Percentiles rank a stretch among this genome's conserved stretches.
Conservation (phyloP, 2,888 invertebrate species). For the Eilema griseolum region DNA sequence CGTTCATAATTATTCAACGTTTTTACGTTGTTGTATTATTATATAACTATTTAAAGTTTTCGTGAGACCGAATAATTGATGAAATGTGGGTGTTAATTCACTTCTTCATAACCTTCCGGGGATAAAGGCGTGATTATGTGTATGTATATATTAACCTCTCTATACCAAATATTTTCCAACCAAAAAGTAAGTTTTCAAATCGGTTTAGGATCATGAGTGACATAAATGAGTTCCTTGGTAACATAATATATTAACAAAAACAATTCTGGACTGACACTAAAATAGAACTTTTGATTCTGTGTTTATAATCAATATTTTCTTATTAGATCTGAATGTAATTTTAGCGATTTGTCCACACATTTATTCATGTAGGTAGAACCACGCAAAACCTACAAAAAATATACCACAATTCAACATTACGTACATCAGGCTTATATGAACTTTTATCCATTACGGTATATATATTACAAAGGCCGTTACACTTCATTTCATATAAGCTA, state of each 20-base stretch:
- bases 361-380: background rate
- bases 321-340: background rate
- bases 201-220: background rate
- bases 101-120: too few species aligned
- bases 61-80: too few species aligned
- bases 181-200: background rate
- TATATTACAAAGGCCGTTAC: background rate
- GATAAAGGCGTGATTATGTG: too few species aligned
- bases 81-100: too few species aligned
- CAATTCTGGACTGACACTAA: too few species aligned
- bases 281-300: too few species aligned
- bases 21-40: too few species aligned
- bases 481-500: conserved; percentile 14
- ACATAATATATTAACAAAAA: background rate
- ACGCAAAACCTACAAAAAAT: background rate
- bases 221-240: background rate
- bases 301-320: too few species aligned
- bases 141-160: too few species aligned
- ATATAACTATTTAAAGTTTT: too few species aligned
- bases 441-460: background rate
- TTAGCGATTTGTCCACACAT: background rate
- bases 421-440: background rate
- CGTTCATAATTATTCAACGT: too few species aligned
- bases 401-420: background rate
- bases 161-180: background rate